Evolutionary conservation across 1,140 invertebrate species (phyloP), one percentile per base, ranked within the genome.

Genomic region (Theocolax elegans): DNA sequence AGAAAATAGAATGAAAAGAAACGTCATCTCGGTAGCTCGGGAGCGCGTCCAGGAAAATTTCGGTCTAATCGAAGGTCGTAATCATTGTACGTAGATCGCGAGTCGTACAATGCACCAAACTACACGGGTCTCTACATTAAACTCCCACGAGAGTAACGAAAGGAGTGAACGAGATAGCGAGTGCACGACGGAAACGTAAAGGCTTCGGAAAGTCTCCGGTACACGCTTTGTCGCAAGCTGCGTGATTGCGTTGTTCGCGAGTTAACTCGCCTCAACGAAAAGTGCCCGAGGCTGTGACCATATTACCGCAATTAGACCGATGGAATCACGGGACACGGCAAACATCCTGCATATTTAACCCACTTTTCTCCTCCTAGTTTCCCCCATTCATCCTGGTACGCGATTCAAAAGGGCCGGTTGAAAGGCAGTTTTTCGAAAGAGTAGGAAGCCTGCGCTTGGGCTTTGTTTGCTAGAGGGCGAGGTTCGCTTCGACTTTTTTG

Each of bases 281-380:
- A 79, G 73, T 75, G 73, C 58, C 74, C 63, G 48, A 72, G 72
- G 74, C 74, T 75, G 72, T 67, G 75, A 78, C 73, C 75, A 79
- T n/a, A n/a, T 81, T 80, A 80, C 77, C 76, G 75, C 80, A 79
- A 81, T 81, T 82, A 81, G 75, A 77, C 74, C 76, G 72, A 78
- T 80, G 77, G 72, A 78, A 75, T 31, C 51, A 68, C 71, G 74
- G 10, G 10, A 31, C 76, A 76, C 75, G 60, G 73, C 77, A 78
- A 80, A 77, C 75, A 80, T 53, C 75, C 67, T 80, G 76, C 75
- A 81, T 81, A 81, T 81, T 81, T 81, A 80, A 80, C 78, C 76
- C 69, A 71, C 66, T 74, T 74, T 69, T 72, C 68, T 77, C 63
- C 59, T 44, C 13, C 48, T 13, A n/a, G 54, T 38, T 19, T 35